phyloP scores from a whole-genome alignment of 2,888 invertebrate species.

The Ophion obscuratus region DNA sequence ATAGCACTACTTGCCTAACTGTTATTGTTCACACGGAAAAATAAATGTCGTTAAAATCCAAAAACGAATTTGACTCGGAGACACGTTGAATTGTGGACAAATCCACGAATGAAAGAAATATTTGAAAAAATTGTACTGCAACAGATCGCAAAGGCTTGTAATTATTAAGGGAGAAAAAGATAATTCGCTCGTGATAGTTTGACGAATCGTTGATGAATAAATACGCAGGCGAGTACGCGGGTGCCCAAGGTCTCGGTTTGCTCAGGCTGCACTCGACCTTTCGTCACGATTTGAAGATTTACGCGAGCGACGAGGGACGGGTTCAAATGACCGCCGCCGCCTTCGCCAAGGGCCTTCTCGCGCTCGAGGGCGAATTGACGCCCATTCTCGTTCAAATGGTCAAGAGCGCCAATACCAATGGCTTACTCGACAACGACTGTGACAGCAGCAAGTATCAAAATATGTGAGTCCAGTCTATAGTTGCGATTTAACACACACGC shows the following conservation, averaged over 20 bases:
- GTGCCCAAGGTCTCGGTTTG: conserved; percentile 97
- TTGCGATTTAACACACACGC: no score
- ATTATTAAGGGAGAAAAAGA: conserved; percentile 7
- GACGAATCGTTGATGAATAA: conserved; percentile 37
- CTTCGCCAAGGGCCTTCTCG: conserved; percentile 98
- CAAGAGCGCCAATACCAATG: conserved; percentile 99
- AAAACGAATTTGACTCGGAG: not conserved
- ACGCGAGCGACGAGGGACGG: conserved; percentile 99
- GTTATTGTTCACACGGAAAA: not conserved
- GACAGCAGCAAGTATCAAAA: conserved; percentile 98
- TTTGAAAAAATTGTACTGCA: conserved; percentile 1
- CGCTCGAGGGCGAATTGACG: conserved; percentile 98
- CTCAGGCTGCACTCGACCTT: conserved; percentile 98
- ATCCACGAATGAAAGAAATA: not conserved
- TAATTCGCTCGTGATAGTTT: conserved; percentile 12
- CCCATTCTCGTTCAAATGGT: conserved; percentile 99
- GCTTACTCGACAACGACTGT: conserved; percentile 98
- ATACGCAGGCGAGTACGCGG: conserved; percentile 90
- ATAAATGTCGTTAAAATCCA: not conserved
- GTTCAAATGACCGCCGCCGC: conserved; percentile 99
- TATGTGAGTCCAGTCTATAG: conserved; percentile 87
- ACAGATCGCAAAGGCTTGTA: conserved; percentile 31
- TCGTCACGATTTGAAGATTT: conserved; percentile 99
- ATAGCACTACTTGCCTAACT: not conserved
- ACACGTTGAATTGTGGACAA: not conserved